phyloP scores from a whole-genome alignment of 2,888 invertebrate genomes.

The Tubulanus polymorphus region DNA sequence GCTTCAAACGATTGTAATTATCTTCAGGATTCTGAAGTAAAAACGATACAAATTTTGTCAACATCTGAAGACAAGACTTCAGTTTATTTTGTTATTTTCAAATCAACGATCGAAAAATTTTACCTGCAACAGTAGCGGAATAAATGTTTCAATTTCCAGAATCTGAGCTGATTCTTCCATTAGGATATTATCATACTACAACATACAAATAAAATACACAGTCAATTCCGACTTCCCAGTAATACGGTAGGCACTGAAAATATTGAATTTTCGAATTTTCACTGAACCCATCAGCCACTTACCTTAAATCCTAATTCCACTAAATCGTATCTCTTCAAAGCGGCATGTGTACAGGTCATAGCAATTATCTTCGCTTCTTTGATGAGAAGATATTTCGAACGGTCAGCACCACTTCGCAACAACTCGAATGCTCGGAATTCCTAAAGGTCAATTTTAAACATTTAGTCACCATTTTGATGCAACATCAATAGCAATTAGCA shows the following conservation, averaged over 20 bases:
- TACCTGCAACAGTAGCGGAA: constrained; percentile 88
- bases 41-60: neutral
- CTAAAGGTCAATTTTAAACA: too few relatives aligned
- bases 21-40: constrained; percentile 78
- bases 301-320: constrained; percentile 77
- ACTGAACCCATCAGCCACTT: too few relatives aligned
- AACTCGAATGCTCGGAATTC: constrained; percentile 98
- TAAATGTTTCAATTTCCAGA: constrained; percentile 98
- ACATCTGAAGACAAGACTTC: neutral
- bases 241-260: too few relatives aligned
- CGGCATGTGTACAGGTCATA: constrained; percentile 99
- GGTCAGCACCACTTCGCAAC: constrained; percentile 87
- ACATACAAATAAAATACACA: constrained; percentile 11
- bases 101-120: neutral
- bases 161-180: constrained; percentile 99
- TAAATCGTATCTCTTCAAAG: constrained; percentile 90
- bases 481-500: neutral
- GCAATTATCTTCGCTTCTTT: constrained; percentile 99
- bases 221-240: too few relatives aligned
- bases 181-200: constrained; percentile 88
- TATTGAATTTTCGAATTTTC: too few relatives aligned
- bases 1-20: constrained; percentile 88
- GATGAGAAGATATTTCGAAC: constrained; percentile 92
- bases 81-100: too few relatives aligned
- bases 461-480: too few relatives aligned